phyloP scores from a whole-genome alignment of 1,140 invertebrate species.

The Cyclina sinensis region DNA sequence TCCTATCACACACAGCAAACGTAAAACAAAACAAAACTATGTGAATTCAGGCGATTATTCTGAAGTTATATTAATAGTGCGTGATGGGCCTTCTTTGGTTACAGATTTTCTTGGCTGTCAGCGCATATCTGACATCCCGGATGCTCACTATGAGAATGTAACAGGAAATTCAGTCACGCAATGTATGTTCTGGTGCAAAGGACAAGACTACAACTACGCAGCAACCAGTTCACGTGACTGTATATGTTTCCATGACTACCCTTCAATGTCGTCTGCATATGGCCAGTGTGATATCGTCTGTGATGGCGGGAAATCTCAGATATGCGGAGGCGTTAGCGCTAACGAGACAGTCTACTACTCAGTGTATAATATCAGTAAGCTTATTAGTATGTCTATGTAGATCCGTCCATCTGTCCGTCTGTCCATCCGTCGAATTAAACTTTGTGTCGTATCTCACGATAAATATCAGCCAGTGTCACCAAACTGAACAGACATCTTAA shows the following conservation, averaged over 20 bases:
- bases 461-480: no score
- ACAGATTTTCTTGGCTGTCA: slow-evolving; percentile 26
- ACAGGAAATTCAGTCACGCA: slow-evolving; percentile 12
- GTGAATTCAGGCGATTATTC: no score
- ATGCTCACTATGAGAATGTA: neutral
- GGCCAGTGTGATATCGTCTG: neutral
- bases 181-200: slow-evolving; percentile 35
- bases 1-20: no score
- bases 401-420: no score
- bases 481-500: no score
- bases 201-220: neutral
- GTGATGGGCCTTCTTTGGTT: no score
- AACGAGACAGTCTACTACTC: neutral
- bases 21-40: no score
- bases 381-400: no score
- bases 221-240: neutral
- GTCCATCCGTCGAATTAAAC: no score
- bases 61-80: no score
- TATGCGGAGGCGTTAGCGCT: neutral
- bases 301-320: neutral
- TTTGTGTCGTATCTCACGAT: no score
- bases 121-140: neutral
- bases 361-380: slow-evolving; percentile 36
- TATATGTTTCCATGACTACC: slow-evolving; percentile 10
- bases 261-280: neutral